Conservation (phyloP, 2,113 vertebrate species). For the Protobothrops flavoviridis region DNA sequence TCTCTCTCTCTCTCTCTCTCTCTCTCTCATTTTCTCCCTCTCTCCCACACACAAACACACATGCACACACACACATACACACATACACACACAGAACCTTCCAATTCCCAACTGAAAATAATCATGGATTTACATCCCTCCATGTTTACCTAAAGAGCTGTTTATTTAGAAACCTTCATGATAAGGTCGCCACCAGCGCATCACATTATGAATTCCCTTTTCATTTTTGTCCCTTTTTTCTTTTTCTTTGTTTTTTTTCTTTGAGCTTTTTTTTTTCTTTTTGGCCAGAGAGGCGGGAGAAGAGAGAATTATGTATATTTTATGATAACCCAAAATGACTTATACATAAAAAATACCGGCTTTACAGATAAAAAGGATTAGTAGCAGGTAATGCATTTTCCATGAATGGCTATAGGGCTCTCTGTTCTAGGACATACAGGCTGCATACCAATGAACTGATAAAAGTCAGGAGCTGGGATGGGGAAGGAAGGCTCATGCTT, state of each 20-base stretch:
- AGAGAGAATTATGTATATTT: constrained; percentile 82
- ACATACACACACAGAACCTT: constrained; percentile 63
- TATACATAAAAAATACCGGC: constrained; percentile 87
- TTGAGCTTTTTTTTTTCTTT: not conserved
- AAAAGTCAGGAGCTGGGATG: constrained; percentile 80
- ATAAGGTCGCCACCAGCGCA: constrained; percentile 70
- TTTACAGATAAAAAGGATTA: constrained; percentile 90
- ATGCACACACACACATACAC: constrained; percentile 20
- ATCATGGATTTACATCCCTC: constrained; percentile 76
- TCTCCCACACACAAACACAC: not conserved
- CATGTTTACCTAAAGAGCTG: constrained; percentile 81
- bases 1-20: too few species aligned
- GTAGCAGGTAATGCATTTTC: constrained; percentile 88
- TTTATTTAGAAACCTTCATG: constrained; percentile 80
- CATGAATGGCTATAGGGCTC: constrained; percentile 86
- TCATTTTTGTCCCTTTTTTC: constrained; percentile 73
- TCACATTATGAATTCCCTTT: constrained; percentile 82
- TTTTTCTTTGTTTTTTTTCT: not conserved
- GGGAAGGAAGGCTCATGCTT: constrained; percentile 78
- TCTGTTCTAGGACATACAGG: constrained; percentile 72
- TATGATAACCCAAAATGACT: constrained; percentile 86
- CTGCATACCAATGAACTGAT: constrained; percentile 88
- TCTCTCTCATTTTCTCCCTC: too few species aligned
- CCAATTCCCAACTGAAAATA: constrained; percentile 76
- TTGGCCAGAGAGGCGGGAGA: constrained; percentile 8